phyloP scores from a whole-genome alignment of 2,888 invertebrate genomes.

The Dioctria rufipes region DNA sequence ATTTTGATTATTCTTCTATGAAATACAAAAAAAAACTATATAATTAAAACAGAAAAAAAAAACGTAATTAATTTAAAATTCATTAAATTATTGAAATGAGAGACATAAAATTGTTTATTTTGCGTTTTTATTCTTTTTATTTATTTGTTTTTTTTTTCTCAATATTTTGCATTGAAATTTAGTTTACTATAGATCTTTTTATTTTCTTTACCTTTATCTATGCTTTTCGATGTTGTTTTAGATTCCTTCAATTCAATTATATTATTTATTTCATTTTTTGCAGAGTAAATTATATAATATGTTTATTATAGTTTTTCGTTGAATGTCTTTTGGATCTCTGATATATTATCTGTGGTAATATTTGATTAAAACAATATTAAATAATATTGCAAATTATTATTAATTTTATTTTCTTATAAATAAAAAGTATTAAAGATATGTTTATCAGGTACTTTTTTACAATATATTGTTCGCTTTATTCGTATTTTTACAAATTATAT shows the following conservation, averaged over 20 bases:
- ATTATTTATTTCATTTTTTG: conserved; percentile 33
- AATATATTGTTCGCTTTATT: conserved; percentile 57
- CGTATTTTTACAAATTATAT: conserved; percentile 29
- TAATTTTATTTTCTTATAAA: background rate
- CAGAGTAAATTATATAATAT: conserved; percentile 7
- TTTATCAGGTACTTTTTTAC: conserved; percentile 42
- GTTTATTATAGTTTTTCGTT: conserved; percentile 57
- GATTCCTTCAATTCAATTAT: background rate
- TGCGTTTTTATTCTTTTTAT: conserved; percentile 29
- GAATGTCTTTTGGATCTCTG: conserved; percentile 71
- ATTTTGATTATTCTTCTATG: conserved; percentile 56
- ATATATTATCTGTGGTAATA: conserved; percentile 31
- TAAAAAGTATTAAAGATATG: conserved; percentile 36
- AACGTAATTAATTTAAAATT: conserved; percentile 35
- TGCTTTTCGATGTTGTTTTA: conserved; percentile 27
- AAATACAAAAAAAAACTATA: conserved; percentile 23
- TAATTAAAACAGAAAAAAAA: conserved; percentile 40
- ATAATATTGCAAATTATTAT: conserved; percentile 27
- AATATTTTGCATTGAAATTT: conserved; percentile 33
- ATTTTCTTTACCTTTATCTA: background rate
- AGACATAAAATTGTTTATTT: conserved; percentile 44
- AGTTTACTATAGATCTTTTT: conserved; percentile 21
- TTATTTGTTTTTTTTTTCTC: conserved; percentile 33
- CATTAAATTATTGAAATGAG: conserved; percentile 16
- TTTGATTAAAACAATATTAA: conserved; percentile 20